phyloP scores from a whole-genome alignment of 2,797 vertebrate species.

The Tokudaia tokunoshimensis region DNA sequence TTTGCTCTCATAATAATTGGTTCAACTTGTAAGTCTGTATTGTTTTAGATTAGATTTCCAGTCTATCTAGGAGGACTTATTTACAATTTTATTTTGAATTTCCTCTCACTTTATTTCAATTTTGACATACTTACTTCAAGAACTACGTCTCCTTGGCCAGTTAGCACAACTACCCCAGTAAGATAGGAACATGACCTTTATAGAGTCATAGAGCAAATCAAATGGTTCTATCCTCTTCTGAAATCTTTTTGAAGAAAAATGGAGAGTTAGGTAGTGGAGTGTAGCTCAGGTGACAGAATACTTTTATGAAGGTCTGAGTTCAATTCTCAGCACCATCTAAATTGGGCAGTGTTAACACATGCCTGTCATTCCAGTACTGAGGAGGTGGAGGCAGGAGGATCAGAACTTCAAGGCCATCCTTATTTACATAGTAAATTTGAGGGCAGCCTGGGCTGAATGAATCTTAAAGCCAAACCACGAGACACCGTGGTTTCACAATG shows the following conservation, averaged over 20 bases:
- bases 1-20: neutral
- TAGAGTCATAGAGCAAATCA: neutral
- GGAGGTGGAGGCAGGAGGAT: neutral
- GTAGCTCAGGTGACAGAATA: neutral
- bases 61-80: neutral
- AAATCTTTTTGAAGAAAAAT: constrained; percentile 45
- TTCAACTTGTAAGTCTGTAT: neutral
- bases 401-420: neutral
- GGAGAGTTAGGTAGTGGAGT: neutral
- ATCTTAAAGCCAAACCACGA: neutral
- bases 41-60: neutral
- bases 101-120: constrained; percentile 38
- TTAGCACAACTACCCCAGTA: neutral
- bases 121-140: neutral
- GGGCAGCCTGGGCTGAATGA: neutral
- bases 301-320: neutral
- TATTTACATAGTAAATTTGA: neutral
- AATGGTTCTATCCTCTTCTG: neutral
- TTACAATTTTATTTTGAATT: constrained; percentile 22
- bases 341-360: neutral
- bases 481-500: neutral
- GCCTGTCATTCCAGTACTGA: no score
- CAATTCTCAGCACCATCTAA: neutral
- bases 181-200: neutral
- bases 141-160: neutral